Percentiles rank a stretch among this genome's conserved stretches.
Evolutionary conservation across 2,113 vertebrate species (phyloP).

Genomic region (Ctenomys sociabilis): DNA sequence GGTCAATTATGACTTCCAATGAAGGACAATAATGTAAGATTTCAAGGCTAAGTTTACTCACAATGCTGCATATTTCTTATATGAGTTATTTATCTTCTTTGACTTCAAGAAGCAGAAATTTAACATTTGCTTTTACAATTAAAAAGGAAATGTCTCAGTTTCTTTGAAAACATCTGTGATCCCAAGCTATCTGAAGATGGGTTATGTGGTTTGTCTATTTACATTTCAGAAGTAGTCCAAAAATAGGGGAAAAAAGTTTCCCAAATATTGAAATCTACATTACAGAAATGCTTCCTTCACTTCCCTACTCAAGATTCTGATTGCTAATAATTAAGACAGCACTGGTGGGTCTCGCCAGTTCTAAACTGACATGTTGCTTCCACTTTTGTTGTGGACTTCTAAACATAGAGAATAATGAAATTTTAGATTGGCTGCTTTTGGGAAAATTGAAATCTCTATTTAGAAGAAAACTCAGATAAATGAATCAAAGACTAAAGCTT

Average conservation of each 20-base stretch:
- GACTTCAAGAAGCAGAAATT: conserved; percentile 61
- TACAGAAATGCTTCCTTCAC: conserved; percentile 59
- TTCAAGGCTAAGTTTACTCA: neutral
- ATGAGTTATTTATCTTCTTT: neutral
- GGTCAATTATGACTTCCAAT: neutral
- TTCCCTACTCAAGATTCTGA: conserved; percentile 49
- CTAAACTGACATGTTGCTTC: conserved; percentile 36
- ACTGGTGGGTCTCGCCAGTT: neutral
- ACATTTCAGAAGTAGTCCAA: conserved; percentile 67
- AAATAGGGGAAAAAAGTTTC: conserved; percentile 45
- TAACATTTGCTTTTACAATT: conserved; percentile 34
- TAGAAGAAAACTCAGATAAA: conserved; percentile 55
- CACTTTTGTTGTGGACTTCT: conserved; percentile 16
- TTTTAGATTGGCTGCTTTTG: conserved; percentile 49
- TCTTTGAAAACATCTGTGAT: conserved; percentile 61
- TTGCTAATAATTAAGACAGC: conserved; percentile 3
- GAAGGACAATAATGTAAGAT: neutral
- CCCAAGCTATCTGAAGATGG: conserved; percentile 27
- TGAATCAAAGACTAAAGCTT: conserved; percentile 49
- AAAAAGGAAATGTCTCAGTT: conserved; percentile 23
- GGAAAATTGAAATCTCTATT: conserved; percentile 60
- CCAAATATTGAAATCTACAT: conserved; percentile 56
- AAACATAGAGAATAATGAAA: conserved; percentile 49
- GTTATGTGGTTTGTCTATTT: conserved; percentile 67
- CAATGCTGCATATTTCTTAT: neutral